Evolutionary conservation across 2,888 invertebrate species (phyloP), one percentile per base, ranked within the genome.

Genomic region (Polydrusus pterygomalis): DNA sequence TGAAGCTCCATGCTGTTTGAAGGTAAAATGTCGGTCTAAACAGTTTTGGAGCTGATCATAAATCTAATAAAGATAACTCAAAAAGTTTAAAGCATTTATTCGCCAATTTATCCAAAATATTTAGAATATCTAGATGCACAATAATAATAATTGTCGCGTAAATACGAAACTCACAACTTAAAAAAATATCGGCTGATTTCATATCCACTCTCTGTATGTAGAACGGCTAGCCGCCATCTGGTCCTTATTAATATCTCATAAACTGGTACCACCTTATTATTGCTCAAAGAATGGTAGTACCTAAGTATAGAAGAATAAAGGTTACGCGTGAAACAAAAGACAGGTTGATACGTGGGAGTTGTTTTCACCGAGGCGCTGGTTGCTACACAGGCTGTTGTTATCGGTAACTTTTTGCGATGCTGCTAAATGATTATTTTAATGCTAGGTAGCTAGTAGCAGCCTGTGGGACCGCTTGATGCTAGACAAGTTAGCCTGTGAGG

Each of bases 331-430:
- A 51, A 30, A 30, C 70, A 47, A 65, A 10, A 30, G 54, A 15
- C 64, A 64, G 30, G 51, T 67, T 51, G 51, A 34, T 45, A 30
- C 54, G 68, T 68, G 68, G 68, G 68, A 51, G 51, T 13, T 51
- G 34, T 67, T 67, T 67, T 67, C 67, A 67, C 67, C 30, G 34
- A 51, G 49, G 51, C 45, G n/a, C 3, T 6, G n/a, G n/a, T 17
- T 34, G 34, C 25, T 49, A 63, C 40, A 43, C 15, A 63, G 9
- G 43, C 43, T 40, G 9, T 8, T 17, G 25, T 25, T 25, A 25
- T 25, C 25, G 25, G 25, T 25, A 5, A 25, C 25, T 25, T 25
- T 25, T 25, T 25, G 25, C 25, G n/a, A n/a, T n/a, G n/a, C n/a
- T n/a, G n/a, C n/a, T n/a, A n/a, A n/a, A n/a, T n/a, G n/a, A n/a